Percentiles rank a stretch among this genome's conserved stretches.
phyloP scores from a whole-genome alignment of 2,797 vertebrate genomes.

The Coregonus sp. region DNA sequence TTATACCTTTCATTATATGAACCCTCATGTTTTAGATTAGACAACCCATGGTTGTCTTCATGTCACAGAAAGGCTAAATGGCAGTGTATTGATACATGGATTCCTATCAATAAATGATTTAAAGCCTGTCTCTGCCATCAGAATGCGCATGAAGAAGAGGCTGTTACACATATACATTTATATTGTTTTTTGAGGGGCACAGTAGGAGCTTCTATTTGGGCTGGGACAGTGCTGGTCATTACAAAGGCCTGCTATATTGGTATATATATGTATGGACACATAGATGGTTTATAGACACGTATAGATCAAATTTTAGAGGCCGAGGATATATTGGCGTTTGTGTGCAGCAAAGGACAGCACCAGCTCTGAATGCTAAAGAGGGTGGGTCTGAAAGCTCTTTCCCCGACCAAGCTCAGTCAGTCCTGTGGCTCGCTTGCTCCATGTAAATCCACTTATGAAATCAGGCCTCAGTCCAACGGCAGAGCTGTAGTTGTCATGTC shows the following conservation, averaged over 20 bases:
- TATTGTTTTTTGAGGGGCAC: conserved; percentile 1
- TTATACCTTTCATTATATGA: conserved; percentile 13
- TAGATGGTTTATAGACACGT: neutral
- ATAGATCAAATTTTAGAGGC: neutral
- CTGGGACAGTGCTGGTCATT: neutral
- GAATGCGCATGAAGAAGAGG: neutral
- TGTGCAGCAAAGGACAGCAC: neutral
- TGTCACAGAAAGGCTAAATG: neutral
- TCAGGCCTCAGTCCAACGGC: conserved; percentile 23
- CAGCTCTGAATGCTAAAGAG: conserved; percentile 18
- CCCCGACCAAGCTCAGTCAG: neutral
- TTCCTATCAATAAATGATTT: neutral
- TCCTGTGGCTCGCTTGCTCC: neutral
- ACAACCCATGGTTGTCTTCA: neutral
- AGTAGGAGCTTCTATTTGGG: neutral
- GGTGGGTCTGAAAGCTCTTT: conserved; percentile 24
- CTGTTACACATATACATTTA: neutral
- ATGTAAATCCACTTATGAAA: conserved; percentile 49
- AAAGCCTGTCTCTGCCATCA: neutral
- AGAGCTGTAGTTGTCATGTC: conserved; percentile 39
- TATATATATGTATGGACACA: neutral
- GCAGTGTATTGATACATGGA: neutral
- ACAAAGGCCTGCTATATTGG: neutral
- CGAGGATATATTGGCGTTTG: neutral
- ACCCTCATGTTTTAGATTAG: neutral